phyloP scores from a whole-genome alignment of 2,888 invertebrate species.

The Hoplodrina blanda region DNA sequence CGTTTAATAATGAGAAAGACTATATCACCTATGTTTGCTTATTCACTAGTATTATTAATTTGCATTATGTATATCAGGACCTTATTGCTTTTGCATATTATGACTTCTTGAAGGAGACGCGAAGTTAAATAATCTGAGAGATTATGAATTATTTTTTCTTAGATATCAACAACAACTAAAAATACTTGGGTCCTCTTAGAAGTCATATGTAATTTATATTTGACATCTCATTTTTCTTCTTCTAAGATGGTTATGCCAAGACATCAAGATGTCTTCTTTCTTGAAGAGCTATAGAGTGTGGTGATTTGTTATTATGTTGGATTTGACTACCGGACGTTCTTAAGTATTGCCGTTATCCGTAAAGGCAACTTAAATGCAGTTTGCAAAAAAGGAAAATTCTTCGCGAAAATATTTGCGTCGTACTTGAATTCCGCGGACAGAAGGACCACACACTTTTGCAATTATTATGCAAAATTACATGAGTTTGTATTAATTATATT shows the following conservation, averaged over 20 bases:
- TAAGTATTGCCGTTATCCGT: background rate
- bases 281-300: too few species aligned
- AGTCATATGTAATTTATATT: too few species aligned
- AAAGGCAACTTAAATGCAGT: background rate
- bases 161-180: too few species aligned
- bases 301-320: background rate
- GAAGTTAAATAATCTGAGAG: background rate
- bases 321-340: background rate
- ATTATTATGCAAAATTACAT: constrained; percentile 52
- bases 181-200: too few species aligned
- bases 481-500: constrained; percentile 45
- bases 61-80: constrained; percentile 18
- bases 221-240: too few species aligned
- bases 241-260: too few species aligned
- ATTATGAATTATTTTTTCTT: too few species aligned
- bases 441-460: constrained; percentile 59
- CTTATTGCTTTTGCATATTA: background rate
- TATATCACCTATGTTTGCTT: constrained; percentile 18
- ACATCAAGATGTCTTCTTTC: too few species aligned
- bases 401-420: background rate
- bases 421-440: constrained; percentile 26
- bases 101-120: background rate
- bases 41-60: constrained; percentile 19
- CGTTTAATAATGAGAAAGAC: constrained; percentile 19
- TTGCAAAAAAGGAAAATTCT: background rate